Evolutionary conservation across 2,888 invertebrate genomes (phyloP).

Genomic region (Lepidocyrtinus sp.): DNA sequence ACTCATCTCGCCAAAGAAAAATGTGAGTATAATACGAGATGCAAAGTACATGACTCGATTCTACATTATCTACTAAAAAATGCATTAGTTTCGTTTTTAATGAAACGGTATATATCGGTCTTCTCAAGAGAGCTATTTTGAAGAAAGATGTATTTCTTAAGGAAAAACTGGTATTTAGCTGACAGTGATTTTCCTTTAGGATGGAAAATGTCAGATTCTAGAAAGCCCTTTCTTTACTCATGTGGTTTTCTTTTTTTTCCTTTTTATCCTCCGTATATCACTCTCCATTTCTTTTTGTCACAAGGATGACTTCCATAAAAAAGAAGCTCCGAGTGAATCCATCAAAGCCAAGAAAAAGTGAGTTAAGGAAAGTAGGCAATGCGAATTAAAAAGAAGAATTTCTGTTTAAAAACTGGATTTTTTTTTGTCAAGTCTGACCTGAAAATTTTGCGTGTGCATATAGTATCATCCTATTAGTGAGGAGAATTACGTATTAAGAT

Average conservation of each 20-base stretch:
- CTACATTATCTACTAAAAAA: too few species aligned
- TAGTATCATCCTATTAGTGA: slow-evolving; percentile 1
- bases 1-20: neutral
- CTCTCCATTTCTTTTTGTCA: neutral
- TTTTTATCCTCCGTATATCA: neutral
- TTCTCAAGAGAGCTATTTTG: neutral
- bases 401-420: neutral
- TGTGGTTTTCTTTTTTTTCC: neutral
- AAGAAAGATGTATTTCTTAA: neutral
- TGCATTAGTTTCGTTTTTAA: too few species aligned
- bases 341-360: slow-evolving; percentile 34
- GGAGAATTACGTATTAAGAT: neutral
- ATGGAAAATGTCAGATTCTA: slow-evolving; percentile 45
- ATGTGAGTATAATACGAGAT: too few species aligned
- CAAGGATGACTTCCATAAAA: neutral
- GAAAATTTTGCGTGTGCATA: neutral
- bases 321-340: slow-evolving; percentile 24
- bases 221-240: slow-evolving; percentile 4
- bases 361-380: slow-evolving; percentile 1
- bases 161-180: slow-evolving; percentile 12
- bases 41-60: too few species aligned
- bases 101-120: neutral
- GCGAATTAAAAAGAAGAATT: neutral
- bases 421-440: slow-evolving; percentile 5
- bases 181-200: slow-evolving; percentile 19